These are phyloP conservation scores for Galago senegalensis DNA, from an alignment of 2,797 vertebrate genomes.

Conservation along the genomic window DNA sequence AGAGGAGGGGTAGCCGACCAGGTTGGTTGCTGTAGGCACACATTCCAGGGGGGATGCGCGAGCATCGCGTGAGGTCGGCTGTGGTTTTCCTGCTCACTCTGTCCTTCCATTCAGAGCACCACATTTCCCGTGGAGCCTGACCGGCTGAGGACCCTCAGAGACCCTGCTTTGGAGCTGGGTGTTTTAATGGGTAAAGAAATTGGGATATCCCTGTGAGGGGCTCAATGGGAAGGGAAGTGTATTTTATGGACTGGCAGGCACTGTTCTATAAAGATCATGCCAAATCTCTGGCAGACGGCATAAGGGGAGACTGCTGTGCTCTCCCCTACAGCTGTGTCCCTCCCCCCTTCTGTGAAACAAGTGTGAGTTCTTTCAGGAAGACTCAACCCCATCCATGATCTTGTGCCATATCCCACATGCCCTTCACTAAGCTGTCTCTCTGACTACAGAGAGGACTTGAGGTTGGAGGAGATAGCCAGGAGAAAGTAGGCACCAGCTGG, in stretches of 20 bases:
- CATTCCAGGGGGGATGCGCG: accelerated
- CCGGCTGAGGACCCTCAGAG: not conserved
- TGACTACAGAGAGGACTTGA: accelerated
- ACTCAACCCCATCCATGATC: accelerated
- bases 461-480: not conserved
- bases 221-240: not conserved
- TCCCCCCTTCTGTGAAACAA: not conserved
- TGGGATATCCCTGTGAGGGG: accelerated
- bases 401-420: accelerated
- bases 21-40: accelerated
- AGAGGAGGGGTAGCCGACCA: accelerated
- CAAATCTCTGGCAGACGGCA: accelerated
- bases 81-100: accelerated
- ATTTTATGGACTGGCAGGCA: accelerated
- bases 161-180: not conserved
- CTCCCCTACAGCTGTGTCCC: accelerated
- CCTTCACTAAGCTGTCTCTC: too few species aligned
- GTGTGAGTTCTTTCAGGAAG: accelerated
- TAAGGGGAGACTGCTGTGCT: not conserved
- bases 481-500: accelerated
- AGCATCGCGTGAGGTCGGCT: accelerated
- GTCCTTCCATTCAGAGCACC: accelerated
- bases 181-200: accelerated
- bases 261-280: accelerated
- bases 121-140: accelerated